phyloP scores from a whole-genome alignment of 2,113 vertebrate species.

The Brachyistius frenatus region DNA sequence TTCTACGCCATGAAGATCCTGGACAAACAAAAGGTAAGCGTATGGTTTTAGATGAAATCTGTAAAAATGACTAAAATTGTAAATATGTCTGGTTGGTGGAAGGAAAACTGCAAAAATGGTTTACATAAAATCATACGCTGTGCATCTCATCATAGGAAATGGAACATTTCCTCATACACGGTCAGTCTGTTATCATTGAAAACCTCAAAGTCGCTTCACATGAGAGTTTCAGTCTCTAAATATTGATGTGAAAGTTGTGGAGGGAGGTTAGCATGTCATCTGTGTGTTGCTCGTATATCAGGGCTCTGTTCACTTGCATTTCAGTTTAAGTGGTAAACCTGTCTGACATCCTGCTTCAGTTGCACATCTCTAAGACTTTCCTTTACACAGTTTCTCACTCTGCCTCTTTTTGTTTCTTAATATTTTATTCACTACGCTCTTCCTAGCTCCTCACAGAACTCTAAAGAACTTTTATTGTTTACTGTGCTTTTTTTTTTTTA shows the following conservation, averaged over 20 bases:
- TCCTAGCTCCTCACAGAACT: background rate
- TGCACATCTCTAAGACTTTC: background rate
- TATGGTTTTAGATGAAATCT: slow-evolving; percentile 1
- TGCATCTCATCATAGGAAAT: slow-evolving; percentile 69
- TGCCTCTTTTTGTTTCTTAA: background rate
- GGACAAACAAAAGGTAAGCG: slow-evolving; percentile 98
- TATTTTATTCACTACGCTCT: background rate
- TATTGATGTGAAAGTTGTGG: slow-evolving; percentile 58
- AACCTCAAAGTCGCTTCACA: slow-evolving; percentile 50
- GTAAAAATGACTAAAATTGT: background rate
- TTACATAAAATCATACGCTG: background rate
- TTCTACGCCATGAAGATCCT: slow-evolving; percentile 99
- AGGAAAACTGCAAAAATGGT: background rate
- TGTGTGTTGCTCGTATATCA: background rate
- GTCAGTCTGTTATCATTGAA: slow-evolving; percentile 18
- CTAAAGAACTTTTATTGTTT: background rate
- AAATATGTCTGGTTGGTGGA: background rate
- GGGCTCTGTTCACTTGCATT: slow-evolving; percentile 14
- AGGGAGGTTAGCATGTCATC: slow-evolving; percentile 25
- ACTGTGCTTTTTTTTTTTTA: background rate
- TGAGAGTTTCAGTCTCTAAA: slow-evolving; percentile 53
- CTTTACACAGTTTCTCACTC: background rate
- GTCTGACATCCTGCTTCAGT: slow-evolving; percentile 28
- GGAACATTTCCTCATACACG: slow-evolving; percentile 53
- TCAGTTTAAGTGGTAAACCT: slow-evolving; percentile 18